phyloP scores from a whole-genome alignment of 2,797 vertebrate species.

The Mastacembelus armatus region DNA sequence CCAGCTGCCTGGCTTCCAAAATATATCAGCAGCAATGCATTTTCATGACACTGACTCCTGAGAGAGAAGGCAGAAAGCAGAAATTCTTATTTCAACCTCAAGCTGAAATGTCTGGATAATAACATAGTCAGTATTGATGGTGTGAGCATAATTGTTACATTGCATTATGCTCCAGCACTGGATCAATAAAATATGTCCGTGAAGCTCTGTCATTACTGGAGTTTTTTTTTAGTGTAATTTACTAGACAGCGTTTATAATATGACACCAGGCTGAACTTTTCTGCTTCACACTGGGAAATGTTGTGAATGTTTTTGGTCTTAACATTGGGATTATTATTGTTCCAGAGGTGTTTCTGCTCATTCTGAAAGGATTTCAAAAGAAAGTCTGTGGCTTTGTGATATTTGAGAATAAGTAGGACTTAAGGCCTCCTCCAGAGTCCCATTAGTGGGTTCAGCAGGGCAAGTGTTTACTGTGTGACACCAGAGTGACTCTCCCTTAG shows the following conservation, averaged over 20 bases:
- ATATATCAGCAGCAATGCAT: slow-evolving; percentile 28
- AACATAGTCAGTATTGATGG: not conserved
- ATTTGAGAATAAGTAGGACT: slow-evolving; percentile 12
- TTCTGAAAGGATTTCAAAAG: slow-evolving; percentile 35
- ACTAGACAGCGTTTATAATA: slow-evolving; percentile 18
- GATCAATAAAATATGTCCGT: not conserved
- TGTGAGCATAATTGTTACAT: not conserved
- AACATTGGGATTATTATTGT: slow-evolving; percentile 4
- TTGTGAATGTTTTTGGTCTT: slow-evolving; percentile 3
- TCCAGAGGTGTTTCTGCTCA: slow-evolving; percentile 15
- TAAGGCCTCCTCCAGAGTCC: slow-evolving; percentile 29
- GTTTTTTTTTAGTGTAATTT: slow-evolving; percentile 19
- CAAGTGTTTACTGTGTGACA: slow-evolving; percentile 48
- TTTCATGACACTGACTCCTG: slow-evolving; percentile 36
- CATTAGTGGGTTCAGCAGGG: slow-evolving; percentile 32
- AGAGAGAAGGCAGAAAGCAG: slow-evolving; percentile 10
- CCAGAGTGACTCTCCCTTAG: slow-evolving; percentile 20
- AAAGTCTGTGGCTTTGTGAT: slow-evolving; percentile 13
- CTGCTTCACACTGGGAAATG: slow-evolving; percentile 11
- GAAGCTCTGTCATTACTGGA: not conserved
- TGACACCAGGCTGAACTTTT: slow-evolving; percentile 17
- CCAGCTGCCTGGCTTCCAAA: slow-evolving; percentile 13
- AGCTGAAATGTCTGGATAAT: not conserved
- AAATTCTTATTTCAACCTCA: slow-evolving; percentile 20
- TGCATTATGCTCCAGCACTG: not conserved